Conservation (phyloP, 2,113 vertebrate species). For the Danio rerio region DNA sequence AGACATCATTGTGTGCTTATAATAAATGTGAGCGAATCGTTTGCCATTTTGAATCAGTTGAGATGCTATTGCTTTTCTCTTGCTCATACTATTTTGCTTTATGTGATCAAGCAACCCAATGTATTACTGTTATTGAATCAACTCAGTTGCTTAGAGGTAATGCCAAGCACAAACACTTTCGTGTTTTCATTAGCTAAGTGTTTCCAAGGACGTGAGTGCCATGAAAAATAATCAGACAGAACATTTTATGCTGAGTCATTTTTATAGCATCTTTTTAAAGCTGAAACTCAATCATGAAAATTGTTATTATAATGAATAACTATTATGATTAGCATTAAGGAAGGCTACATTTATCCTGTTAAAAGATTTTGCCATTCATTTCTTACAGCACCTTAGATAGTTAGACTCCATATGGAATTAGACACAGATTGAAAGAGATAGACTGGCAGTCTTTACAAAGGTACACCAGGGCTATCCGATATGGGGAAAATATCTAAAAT, state of each 20-base stretch:
- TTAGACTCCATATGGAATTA: no score
- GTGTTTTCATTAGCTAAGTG: slow-evolving; percentile 17
- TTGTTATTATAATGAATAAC: neutral
- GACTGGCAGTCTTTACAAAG: no score
- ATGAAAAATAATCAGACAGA: neutral
- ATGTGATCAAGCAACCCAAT: neutral
- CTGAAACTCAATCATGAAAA: neutral
- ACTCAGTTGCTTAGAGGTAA: neutral
- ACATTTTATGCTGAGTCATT: neutral
- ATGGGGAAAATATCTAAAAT: no score
- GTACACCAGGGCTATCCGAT: no score
- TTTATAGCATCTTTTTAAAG: neutral
- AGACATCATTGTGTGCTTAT: neutral
- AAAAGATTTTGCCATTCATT: neutral
- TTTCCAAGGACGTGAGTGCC: neutral
- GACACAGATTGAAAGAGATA: no score
- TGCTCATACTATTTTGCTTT: neutral
- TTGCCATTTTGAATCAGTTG: neutral
- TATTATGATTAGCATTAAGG: neutral
- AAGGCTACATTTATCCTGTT: neutral
- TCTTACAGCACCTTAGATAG: neutral
- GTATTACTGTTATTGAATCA: slow-evolving; percentile 21
- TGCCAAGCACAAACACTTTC: neutral
- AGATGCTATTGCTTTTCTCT: neutral
- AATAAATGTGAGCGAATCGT: neutral